Conservation (phyloP, 1,140 invertebrate genomes). For the Arion vulgaris region DNA sequence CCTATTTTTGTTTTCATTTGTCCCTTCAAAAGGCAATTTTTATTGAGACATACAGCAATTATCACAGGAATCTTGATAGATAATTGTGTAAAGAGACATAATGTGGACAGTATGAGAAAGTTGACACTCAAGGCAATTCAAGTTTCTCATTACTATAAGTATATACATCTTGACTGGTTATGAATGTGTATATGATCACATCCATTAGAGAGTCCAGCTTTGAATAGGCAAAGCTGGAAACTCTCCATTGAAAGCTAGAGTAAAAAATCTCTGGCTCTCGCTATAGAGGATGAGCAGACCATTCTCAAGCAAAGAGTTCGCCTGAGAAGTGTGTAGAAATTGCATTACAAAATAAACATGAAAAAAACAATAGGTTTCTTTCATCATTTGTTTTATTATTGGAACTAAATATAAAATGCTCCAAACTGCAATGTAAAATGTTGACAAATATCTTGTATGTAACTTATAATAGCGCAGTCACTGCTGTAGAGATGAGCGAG, state of each 20-base stretch:
- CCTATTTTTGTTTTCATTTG: too few species aligned
- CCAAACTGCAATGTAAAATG: neutral
- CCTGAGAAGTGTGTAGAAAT: neutral
- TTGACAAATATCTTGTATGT: neutral
- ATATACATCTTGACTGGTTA: too few species aligned
- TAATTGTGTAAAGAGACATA: too few species aligned
- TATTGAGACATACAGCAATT: too few species aligned
- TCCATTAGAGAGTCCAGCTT: neutral
- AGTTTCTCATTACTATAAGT: too few species aligned
- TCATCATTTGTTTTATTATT: neutral
- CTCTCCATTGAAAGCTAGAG: neutral
- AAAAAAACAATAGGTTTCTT: slow-evolving; percentile 6
- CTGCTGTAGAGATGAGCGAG: neutral
- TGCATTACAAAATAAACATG: neutral
- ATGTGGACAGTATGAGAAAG: too few species aligned
- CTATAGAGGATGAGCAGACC: neutral
- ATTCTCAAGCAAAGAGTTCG: neutral
- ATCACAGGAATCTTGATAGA: too few species aligned
- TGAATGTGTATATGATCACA: too few species aligned
- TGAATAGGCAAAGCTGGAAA: neutral
- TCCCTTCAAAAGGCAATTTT: too few species aligned
- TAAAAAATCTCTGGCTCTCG: neutral
- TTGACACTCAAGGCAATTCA: too few species aligned
- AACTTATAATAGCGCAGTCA: neutral
- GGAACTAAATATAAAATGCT: neutral